phyloP scores from a whole-genome alignment of 2,113 vertebrate genomes.

The Nannobrachium achirus region DNA sequence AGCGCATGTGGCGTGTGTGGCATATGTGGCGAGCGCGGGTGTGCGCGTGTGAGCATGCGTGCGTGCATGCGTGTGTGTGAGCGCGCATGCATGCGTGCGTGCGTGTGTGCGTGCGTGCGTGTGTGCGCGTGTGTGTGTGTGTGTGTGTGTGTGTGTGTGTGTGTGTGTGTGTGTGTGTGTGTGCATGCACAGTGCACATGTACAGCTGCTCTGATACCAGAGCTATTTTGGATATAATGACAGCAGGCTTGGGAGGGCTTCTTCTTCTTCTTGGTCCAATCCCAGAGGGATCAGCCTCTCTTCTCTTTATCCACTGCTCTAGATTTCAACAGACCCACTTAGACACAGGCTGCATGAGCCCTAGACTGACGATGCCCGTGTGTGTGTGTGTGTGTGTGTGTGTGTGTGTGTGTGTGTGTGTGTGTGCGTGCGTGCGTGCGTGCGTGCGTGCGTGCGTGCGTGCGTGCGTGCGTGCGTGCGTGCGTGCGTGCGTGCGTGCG shows the following conservation, averaged over 20 bases:
- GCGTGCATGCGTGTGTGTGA: neutral
- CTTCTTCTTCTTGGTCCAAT: constrained; percentile 47
- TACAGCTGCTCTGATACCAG: constrained; percentile 31
- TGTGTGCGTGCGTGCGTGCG: neutral
- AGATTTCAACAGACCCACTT: constrained; percentile 46
- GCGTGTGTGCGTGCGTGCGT: neutral
- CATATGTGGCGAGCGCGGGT: neutral
- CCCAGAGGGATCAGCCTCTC: constrained; percentile 48
- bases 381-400: neutral
- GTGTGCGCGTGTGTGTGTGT: constrained; percentile 1
- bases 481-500: neutral
- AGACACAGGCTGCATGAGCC: constrained; percentile 17
- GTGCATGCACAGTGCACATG: neutral
- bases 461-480: constrained; percentile 7
- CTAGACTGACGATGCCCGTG: constrained; percentile 13
- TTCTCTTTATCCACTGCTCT: constrained; percentile 51
- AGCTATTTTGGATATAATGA: constrained; percentile 66
- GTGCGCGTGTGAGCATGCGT: neutral
- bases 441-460: constrained; percentile 12
- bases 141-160: neutral
- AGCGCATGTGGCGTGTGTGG: constrained; percentile 10
- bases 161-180: neutral
- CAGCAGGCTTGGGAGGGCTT: constrained; percentile 46
- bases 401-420: neutral
- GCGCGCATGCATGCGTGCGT: neutral